Conservation (phyloP, 2,888 invertebrate genomes). For the Clivina fossor region DNA sequence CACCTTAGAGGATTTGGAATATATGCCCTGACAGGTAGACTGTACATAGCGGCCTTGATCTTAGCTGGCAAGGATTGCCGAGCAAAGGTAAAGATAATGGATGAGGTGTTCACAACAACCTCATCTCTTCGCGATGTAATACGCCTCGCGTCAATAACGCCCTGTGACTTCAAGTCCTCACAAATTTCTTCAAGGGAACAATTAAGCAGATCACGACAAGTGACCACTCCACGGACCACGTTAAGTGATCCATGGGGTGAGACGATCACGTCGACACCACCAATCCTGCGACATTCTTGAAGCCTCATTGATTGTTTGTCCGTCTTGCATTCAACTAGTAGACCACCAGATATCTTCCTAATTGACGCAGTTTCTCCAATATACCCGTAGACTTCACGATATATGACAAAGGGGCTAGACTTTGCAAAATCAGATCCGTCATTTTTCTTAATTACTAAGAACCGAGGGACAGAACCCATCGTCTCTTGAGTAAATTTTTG, state of each 20-base stretch:
- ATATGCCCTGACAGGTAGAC: slow-evolving; percentile 20
- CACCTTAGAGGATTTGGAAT: slow-evolving; percentile 33
- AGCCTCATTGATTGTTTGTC: too few species aligned
- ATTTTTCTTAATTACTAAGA: neutral
- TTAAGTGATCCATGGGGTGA: slow-evolving; percentile 18
- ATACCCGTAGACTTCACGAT: neutral
- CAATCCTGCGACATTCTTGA: too few species aligned
- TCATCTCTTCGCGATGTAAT: neutral
- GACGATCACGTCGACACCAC: neutral
- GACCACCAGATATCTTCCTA: neutral
- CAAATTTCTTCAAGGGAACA: slow-evolving; percentile 21
- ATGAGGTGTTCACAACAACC: neutral
- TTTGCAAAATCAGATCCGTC: neutral
- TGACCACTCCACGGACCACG: slow-evolving; percentile 21
- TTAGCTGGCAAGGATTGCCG: neutral
- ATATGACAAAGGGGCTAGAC: neutral
- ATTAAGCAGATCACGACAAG: slow-evolving; percentile 26
- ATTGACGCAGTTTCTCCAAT: neutral
- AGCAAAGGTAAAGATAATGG: slow-evolving; percentile 19
- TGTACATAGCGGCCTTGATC: neutral
- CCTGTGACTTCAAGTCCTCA: slow-evolving; percentile 9
- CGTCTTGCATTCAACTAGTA: neutral
- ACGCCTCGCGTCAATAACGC: slow-evolving; percentile 15
- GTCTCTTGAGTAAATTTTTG: too few species aligned
- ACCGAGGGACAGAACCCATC: slow-evolving; percentile 3